Percentiles rank a stretch among this genome's conserved stretches.
Conservation (phyloP, 2,888 invertebrate species). For the Lochmaea crataegi region DNA sequence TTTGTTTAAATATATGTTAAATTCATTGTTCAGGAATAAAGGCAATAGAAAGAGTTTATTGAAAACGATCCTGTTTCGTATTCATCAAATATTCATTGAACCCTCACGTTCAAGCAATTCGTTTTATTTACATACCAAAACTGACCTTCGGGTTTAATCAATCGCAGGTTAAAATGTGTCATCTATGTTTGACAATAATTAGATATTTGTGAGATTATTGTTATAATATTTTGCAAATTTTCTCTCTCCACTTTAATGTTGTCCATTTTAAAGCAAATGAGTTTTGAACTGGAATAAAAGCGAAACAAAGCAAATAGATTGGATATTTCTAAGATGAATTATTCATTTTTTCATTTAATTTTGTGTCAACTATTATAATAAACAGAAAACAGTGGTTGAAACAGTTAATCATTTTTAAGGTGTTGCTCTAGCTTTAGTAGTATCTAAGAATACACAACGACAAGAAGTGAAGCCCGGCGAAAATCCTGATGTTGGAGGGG, state of each 20-base stretch:
- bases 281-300: no score
- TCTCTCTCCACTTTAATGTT: background rate
- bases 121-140: background rate
- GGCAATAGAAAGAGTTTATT: background rate
- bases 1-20: conserved; percentile 25
- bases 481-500: no score
- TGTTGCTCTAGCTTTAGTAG: no score
- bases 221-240: background rate
- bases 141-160: background rate
- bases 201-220: background rate
- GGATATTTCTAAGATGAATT: no score
- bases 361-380: no score
- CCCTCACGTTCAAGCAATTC: background rate
- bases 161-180: background rate
- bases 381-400: no score
- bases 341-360: no score
- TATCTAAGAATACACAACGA: no score
- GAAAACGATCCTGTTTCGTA: background rate
- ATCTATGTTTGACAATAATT: background rate
- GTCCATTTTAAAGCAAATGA: no score
- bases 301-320: no score
- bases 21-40: conserved; percentile 20
- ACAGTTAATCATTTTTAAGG: no score
- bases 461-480: no score
- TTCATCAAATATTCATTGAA: background rate